Base-by-base conservation (phyloP, 2,797 vertebrate genomes). In the Columba guinea region DNA sequence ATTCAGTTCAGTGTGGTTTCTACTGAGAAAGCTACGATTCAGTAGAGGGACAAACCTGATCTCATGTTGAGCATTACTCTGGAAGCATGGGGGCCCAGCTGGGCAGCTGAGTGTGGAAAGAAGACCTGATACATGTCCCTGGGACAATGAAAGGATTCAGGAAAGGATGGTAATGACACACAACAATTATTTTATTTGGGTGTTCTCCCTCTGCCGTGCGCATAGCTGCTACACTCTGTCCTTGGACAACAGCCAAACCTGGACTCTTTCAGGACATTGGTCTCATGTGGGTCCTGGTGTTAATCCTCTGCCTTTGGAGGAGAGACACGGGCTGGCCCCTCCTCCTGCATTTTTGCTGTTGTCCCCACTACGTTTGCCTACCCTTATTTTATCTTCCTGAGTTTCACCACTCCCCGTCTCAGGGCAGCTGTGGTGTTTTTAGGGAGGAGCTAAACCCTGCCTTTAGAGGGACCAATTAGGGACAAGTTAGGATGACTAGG, bases 21-120 rank as follows among this genome's bases (percentile, higher is more conserved):
- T 48, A 3, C 51, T 37, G 21, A 62, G 13, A 39, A 10, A 59
- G 51, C 23, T 34, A 1, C 7, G 62, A 70, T 64, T 60, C 34
- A 37, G 23, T 1, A 1, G 16, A 46, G 8, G n/a, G 15, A 48
- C 34, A 58, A 34, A 53, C 27, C 59, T 3, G 0, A 76, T 24
- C 56, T 44, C 13, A 0, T 35, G 49, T 34, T 41, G 62, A 75
- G 32, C 32, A 7, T 20, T 62, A 21, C 56, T 69, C 35, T 35
- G 39, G 64, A 41, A 81, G 30, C 51, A 62, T 59, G 76, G 1
- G 39, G 28, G 24, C 39, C 23, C 34, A 26, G 32, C 19, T 10
- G 10, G 26, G 27, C 24, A 52, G 52, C 12, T 0, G 1, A 37
- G 56, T 4, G 35, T 0, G 1, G 70, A 24, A 13, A 58, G 70